phyloP scores from a whole-genome alignment of 2,888 invertebrate genomes.

The Amphiduros pacificus region DNA sequence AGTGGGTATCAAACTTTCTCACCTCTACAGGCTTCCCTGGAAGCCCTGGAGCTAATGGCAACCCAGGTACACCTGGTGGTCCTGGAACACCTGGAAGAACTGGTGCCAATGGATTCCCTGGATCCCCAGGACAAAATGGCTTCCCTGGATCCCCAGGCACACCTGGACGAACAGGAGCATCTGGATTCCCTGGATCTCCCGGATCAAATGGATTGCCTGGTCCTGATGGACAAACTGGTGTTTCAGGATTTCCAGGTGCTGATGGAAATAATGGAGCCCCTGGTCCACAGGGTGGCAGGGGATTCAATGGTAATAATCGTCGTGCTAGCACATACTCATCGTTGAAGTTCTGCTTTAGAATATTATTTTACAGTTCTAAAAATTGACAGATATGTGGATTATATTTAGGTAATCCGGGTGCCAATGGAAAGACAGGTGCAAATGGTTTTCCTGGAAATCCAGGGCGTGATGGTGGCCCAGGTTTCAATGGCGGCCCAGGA shows the following conservation, averaged over 20 bases:
- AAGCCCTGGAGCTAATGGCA: too few species aligned
- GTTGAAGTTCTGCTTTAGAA: too few species aligned
- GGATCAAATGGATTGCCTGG: conserved; percentile 16
- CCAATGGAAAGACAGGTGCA: neutral
- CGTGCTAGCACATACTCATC: too few species aligned
- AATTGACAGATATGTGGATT: too few species aligned
- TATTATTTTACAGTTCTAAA: too few species aligned
- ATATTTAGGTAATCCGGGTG: neutral
- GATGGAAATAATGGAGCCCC: conserved; percentile 12
- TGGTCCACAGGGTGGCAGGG: conserved; percentile 1
- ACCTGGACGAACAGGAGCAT: neutral
- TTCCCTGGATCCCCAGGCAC: neutral
- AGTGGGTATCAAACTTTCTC: too few species aligned
- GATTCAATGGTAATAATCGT: conserved; percentile 9
- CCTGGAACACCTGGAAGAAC: conserved; percentile 16
- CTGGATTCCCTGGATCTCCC: neutral
- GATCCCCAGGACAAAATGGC: conserved; percentile 20
- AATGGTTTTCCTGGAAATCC: conserved; percentile 9
- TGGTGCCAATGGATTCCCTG: conserved; percentile 22
- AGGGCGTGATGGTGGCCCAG: conserved; percentile 22
- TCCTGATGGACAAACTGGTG: conserved; percentile 11
- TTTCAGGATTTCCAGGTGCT: conserved; percentile 8
- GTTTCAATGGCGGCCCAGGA: conserved; percentile 16
- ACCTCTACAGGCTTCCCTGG: too few species aligned
- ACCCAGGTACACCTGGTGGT: conserved; percentile 15